phyloP scores from a whole-genome alignment of 1,140 invertebrate species.

The Bradysia coprophila region DNA sequence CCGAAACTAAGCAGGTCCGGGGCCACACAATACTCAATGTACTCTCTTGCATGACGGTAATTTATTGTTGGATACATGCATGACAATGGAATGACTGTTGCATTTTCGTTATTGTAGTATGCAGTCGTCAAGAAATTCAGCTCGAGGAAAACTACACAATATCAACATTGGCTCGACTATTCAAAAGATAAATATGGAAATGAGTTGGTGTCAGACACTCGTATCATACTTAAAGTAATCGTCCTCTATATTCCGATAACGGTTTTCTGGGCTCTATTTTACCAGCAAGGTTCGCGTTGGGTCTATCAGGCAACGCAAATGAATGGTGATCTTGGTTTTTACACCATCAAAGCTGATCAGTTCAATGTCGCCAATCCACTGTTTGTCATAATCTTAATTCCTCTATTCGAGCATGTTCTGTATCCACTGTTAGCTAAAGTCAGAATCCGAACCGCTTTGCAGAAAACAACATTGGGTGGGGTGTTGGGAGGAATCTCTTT shows the following conservation, averaged over 20 bases:
- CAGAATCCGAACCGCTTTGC: constrained; percentile 34
- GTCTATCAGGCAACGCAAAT: constrained; percentile 81
- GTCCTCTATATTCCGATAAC: constrained; percentile 60
- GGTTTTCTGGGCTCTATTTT: constrained; percentile 68
- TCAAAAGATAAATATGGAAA: constrained; percentile 48
- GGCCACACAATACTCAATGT: no score
- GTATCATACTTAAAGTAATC: constrained; percentile 41
- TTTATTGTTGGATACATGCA: no score
- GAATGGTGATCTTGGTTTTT: constrained; percentile 57
- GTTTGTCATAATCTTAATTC: constrained; percentile 70
- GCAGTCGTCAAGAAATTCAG: background rate
- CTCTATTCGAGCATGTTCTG: constrained; percentile 59
- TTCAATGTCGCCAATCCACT: constrained; percentile 79
- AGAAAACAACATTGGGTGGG: constrained; percentile 34
- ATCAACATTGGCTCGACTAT: constrained; percentile 62
- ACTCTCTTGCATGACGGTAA: no score
- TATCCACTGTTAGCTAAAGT: constrained; percentile 38
- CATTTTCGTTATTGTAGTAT: background rate
- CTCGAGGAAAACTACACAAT: constrained; percentile 24
- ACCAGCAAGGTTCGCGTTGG: no score
- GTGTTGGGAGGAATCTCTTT: background rate
- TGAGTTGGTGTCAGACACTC: constrained; percentile 45
- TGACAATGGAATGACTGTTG: no score
- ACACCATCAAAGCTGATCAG: constrained; percentile 68
- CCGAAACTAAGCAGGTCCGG: no score